Evolutionary conservation across 1,140 invertebrate genomes (phyloP).

Genomic region (Psilanteris sp.): DNA sequence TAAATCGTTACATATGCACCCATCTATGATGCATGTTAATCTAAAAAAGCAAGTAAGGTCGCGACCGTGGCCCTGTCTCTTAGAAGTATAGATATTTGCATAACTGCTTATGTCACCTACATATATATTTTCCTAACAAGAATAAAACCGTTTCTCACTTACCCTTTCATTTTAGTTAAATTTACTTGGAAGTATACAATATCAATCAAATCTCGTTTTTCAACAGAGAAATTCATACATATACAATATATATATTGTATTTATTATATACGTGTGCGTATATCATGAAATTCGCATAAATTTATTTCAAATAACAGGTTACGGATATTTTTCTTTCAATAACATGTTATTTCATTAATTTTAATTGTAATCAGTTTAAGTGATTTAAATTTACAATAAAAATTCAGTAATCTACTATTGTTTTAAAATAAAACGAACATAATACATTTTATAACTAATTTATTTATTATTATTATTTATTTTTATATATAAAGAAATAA

Average conservation of each 20-base stretch:
- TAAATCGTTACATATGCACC: constrained; percentile 13
- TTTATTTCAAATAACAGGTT: too few relatives aligned
- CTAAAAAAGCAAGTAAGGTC: constrained; percentile 53
- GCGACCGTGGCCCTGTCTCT: constrained; percentile 63
- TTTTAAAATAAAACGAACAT: too few relatives aligned
- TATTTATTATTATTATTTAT: too few relatives aligned
- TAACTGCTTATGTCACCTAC: constrained; percentile 60
- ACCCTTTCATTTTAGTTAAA: constrained; percentile 8
- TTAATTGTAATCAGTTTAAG: too few relatives aligned
- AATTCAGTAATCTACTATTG: too few relatives aligned
- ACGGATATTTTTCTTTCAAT: too few relatives aligned
- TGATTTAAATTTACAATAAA: too few relatives aligned
- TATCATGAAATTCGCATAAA: constrained; percentile 3
- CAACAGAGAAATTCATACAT: constrained; percentile 26
- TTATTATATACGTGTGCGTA: constrained; percentile 37
- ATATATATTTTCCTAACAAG: constrained; percentile 36
- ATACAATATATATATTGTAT: constrained; percentile 27
- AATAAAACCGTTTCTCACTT: constrained; percentile 30
- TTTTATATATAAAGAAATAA: too few relatives aligned
- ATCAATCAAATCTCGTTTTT: constrained; percentile 10
- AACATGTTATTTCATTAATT: too few relatives aligned
- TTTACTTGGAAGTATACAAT: constrained; percentile 12
- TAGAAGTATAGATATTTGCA: constrained; percentile 66
- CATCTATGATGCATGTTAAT: constrained; percentile 16
- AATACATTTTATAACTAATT: too few relatives aligned